These are phyloP conservation scores for Gasteruption jaculator DNA, from an alignment of 2,888 invertebrate species.

Conservation along the genomic window DNA sequence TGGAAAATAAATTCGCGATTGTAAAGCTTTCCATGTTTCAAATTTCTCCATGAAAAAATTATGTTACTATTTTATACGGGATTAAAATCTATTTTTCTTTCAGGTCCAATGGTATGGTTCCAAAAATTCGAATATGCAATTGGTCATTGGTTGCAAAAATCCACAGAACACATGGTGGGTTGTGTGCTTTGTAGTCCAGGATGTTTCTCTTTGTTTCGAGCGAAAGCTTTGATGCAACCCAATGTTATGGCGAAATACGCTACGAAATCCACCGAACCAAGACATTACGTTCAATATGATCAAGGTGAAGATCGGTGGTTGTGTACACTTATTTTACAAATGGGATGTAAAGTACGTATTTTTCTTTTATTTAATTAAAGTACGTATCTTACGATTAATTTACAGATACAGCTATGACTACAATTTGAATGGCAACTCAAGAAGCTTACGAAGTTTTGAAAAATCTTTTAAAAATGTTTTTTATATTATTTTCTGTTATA, in stretches of 20 bases:
- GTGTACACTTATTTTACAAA: conserved; percentile 85
- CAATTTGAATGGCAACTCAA: too few species aligned
- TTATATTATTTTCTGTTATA: conserved; percentile 4
- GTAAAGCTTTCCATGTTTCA: too few species aligned
- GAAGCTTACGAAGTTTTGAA: neutral
- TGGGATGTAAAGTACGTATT: conserved; percentile 68
- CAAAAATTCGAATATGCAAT: conserved; percentile 89
- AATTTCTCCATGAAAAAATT: conserved; percentile 4
- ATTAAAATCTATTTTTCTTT: too few species aligned
- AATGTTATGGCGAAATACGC: conserved; percentile 89
- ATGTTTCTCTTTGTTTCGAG: conserved; percentile 87
- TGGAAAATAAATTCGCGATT: conserved; percentile 2
- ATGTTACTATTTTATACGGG: too few species aligned
- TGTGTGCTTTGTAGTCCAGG: conserved; percentile 90
- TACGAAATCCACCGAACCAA: conserved; percentile 69
- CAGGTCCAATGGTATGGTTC: conserved; percentile 80
- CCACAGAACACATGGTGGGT: conserved; percentile 85
- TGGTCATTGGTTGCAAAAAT: conserved; percentile 90
- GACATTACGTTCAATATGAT: conserved; percentile 88
- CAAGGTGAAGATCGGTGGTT: conserved; percentile 98
- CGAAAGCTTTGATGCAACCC: conserved; percentile 84
- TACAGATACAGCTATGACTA: too few species aligned
- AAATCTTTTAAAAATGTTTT: neutral
- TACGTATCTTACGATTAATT: too few species aligned
- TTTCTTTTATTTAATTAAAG: neutral